Conservation (phyloP, 2,888 invertebrate species). For the Lycocerus yunnanus region DNA sequence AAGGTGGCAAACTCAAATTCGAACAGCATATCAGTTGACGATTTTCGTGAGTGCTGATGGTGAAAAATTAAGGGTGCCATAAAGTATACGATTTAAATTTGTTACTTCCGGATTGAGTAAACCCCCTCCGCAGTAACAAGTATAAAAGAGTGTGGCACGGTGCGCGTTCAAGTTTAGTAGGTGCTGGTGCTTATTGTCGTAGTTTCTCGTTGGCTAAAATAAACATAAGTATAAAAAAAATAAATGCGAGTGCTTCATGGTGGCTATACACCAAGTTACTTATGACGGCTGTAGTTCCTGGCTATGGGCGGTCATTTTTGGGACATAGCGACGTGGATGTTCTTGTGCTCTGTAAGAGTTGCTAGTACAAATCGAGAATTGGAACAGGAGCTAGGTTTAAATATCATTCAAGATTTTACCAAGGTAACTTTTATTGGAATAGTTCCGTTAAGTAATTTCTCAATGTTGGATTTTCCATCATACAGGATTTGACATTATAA, state of each 20-base stretch:
- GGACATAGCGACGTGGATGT: slow-evolving; percentile 50
- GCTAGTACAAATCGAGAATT: slow-evolving; percentile 41
- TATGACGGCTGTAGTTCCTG: slow-evolving; percentile 48
- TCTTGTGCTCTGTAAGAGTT: slow-evolving; percentile 43
- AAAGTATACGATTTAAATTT: slow-evolving; percentile 28
- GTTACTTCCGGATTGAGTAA: slow-evolving; percentile 38
- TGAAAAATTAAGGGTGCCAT: slow-evolving; percentile 30
- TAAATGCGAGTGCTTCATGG: slow-evolving; percentile 34
- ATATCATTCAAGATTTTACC: slow-evolving; percentile 47
- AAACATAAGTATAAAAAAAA: slow-evolving; percentile 24
- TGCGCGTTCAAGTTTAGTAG: slow-evolving; percentile 45
- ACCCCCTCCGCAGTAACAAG: slow-evolving; percentile 42
- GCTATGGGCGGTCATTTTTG: slow-evolving; percentile 51
- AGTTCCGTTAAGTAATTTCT: slow-evolving; percentile 42
- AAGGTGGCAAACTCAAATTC: slow-evolving; percentile 11
- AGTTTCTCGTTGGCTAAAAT: slow-evolving; percentile 34
- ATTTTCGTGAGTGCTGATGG: not conserved
- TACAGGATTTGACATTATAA: slow-evolving; percentile 15
- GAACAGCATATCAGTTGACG: not conserved
- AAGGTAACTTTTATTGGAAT: slow-evolving; percentile 43
- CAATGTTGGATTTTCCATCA: slow-evolving; percentile 41
- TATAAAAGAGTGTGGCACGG: slow-evolving; percentile 47
- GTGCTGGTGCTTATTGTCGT: slow-evolving; percentile 28
- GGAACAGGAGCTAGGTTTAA: slow-evolving; percentile 49
- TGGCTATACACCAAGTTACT: slow-evolving; percentile 38